A percentile compares a stretch with the other conserved stretches of the same genome.
phyloP scores from a whole-genome alignment of 2,888 invertebrate species.

The Synergus umbraculus region DNA sequence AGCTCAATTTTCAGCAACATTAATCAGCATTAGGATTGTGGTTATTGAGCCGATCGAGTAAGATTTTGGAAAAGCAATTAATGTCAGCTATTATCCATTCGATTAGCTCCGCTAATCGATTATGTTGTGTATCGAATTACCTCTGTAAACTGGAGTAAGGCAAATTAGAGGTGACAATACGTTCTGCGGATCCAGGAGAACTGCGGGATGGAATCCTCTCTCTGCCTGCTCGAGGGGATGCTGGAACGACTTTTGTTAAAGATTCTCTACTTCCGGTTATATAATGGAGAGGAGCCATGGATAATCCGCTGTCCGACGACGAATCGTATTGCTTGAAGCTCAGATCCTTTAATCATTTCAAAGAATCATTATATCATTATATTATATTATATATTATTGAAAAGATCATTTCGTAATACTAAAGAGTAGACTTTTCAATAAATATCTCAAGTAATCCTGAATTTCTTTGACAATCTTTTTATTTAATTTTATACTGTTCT shows the following conservation, averaged over 20 bases:
- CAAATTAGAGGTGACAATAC: slow-evolving; percentile 70
- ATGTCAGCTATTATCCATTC: slow-evolving; percentile 4
- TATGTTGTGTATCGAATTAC: slow-evolving; percentile 55
- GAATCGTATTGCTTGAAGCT: slow-evolving; percentile 74
- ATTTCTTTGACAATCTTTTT: not conserved
- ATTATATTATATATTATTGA: not conserved
- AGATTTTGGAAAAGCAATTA: slow-evolving; percentile 37
- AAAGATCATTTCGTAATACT: not conserved
- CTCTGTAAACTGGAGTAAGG: slow-evolving; percentile 75
- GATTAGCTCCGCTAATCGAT: slow-evolving; percentile 11
- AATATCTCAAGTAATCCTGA: not conserved
- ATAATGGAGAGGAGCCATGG: slow-evolving; percentile 69
- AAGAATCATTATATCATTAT: not conserved
- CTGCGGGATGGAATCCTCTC: slow-evolving; percentile 72
- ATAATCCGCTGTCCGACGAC: slow-evolving; percentile 70
- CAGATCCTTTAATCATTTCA: slow-evolving; percentile 67
- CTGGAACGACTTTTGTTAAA: slow-evolving; percentile 71
- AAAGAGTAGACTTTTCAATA: not conserved
- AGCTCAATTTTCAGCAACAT: slow-evolving; percentile 20
- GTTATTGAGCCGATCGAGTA: slow-evolving; percentile 23
- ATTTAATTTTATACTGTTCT: not conserved
- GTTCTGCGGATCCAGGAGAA: slow-evolving; percentile 72
- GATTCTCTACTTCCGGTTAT: slow-evolving; percentile 74
- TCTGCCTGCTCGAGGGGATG: slow-evolving; percentile 70
- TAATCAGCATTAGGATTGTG: slow-evolving; percentile 18